Base-by-base conservation (phyloP, 1,140 invertebrate genomes). In the Drosophila sturtevanti region DNA sequence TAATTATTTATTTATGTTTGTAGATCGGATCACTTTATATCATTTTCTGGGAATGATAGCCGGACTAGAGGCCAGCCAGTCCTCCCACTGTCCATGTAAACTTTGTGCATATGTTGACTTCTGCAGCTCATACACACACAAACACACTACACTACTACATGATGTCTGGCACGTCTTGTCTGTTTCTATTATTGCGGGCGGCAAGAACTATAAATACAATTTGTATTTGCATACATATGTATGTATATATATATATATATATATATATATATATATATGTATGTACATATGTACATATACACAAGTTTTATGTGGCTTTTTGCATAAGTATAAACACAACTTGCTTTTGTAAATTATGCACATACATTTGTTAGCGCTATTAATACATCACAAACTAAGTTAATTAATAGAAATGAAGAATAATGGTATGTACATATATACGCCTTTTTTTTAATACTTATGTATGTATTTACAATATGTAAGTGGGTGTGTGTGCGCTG, bases 401-500 rank as follows among this genome's bases (percentile, higher is more conserved):
- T 12, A 35, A 12, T 12, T 35, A 35, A 35, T 35, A 10, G 11
- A 11, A 35, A 10, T 35, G 2, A 11, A 12, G 11, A 35, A 35
- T 35, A 54, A 24, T 22, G 52, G 24, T 58, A 60, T 38, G 35
- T 38, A 38, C 14, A 59, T 34, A 22, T 0, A 27, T 9, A 16
- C 41, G 27, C 27, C 27, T 31, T 31, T 31, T 31, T 6, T 31
- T 7, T 31, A 31, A 31, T 7, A 31, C 27, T 31, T 31, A 11
- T 48, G 1, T 21, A 7, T 4, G 21, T 14, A 14, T 41, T 41
- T 10, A 44, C 27, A 73, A 58, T 60, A 68, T 70, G 31, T 37
- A 35, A 59, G 59, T 51, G 41, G 1, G 27, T 59, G 72, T 14
- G 48, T 48, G 55, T n/a, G 48, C 41, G 51, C 35, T 21, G 60